Evolutionary conservation across 2,888 invertebrate species (phyloP).

Genomic region (Drosophila testacea): DNA sequence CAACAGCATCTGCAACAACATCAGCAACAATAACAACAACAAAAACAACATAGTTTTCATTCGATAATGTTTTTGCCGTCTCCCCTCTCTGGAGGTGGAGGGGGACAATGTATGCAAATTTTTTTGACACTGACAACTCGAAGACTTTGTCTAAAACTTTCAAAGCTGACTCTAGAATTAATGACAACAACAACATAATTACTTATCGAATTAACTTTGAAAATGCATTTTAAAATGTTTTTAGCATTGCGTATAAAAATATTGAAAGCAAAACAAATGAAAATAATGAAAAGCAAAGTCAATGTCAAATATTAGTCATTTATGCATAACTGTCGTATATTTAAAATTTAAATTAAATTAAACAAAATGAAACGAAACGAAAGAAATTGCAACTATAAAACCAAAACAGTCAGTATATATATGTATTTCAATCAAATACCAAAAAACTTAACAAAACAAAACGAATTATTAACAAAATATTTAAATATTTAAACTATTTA

Average conservation of each 20-base stretch:
- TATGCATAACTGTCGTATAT: slow-evolving; percentile 81
- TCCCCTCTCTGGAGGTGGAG: slow-evolving; percentile 1
- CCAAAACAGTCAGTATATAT: slow-evolving; percentile 55
- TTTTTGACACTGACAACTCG: slow-evolving; percentile 67
- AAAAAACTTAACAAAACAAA: slow-evolving; percentile 31
- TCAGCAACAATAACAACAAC: slow-evolving; percentile 14
- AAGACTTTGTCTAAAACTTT: slow-evolving; percentile 68
- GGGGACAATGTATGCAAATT: slow-evolving; percentile 63
- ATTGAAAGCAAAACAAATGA: slow-evolving; percentile 37
- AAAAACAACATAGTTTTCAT: slow-evolving; percentile 41
- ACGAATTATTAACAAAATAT: slow-evolving; percentile 20
- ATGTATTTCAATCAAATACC: slow-evolving; percentile 42
- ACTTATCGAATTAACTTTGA: slow-evolving; percentile 68
- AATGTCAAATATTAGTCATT: slow-evolving; percentile 72
- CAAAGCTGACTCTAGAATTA: slow-evolving; percentile 54
- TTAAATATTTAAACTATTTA: slow-evolving; percentile 50
- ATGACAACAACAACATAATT: slow-evolving; percentile 28
- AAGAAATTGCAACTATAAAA: slow-evolving; percentile 40
- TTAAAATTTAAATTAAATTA: slow-evolving; percentile 45
- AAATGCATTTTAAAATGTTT: slow-evolving; percentile 81
- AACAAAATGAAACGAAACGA: slow-evolving; percentile 56
- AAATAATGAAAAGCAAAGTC: slow-evolving; percentile 51
- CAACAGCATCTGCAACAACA: slow-evolving; percentile 19
- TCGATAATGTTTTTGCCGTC: slow-evolving; percentile 52
- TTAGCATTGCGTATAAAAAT: slow-evolving; percentile 72